Conservation (phyloP, 2,888 invertebrate genomes). For the Zaprionus lineosus region DNA sequence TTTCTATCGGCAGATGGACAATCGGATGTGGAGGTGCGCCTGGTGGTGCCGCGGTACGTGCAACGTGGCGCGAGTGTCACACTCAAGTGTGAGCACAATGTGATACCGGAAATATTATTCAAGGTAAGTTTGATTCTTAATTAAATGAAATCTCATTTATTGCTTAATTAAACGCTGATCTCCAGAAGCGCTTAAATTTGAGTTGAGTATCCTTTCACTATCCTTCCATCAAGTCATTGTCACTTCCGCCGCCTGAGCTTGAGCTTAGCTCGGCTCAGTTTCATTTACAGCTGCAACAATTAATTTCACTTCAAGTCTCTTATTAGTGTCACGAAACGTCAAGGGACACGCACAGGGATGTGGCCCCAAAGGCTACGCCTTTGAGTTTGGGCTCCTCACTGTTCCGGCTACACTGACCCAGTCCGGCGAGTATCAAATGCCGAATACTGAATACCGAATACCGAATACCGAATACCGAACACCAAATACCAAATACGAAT, state of each 20-base stretch:
- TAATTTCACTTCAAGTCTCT: constrained; percentile 72
- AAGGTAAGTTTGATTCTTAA: constrained; percentile 90
- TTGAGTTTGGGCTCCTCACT: constrained; percentile 55
- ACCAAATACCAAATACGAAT: no score
- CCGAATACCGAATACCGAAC: no score
- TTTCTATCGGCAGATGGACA: constrained; percentile 80
- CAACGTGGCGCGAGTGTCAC: constrained; percentile 88
- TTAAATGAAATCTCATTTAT: no score
- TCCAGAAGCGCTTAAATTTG: no score
- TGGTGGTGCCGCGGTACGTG: constrained; percentile 89
- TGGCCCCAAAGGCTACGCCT: constrained; percentile 45
- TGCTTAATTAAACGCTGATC: no score
- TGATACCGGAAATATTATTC: constrained; percentile 88
- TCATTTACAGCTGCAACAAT: constrained; percentile 62
- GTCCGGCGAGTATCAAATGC: constrained; percentile 1
- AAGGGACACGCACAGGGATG: constrained; percentile 63
- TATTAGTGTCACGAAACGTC: constrained; percentile 71
- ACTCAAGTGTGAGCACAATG: constrained; percentile 90
- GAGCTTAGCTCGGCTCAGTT: constrained; percentile 10
- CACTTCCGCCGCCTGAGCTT: constrained; percentile 44
- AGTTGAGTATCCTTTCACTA: no score
- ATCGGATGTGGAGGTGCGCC: constrained; percentile 86
- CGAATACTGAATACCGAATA: no score
- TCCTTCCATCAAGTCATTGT: no score
- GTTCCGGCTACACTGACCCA: constrained; percentile 39